A percentile compares a stretch with the other conserved stretches of the same genome.
Evolutionary conservation across 2,888 invertebrate genomes (phyloP).

Genomic region (Drosophila tanythrix): DNA sequence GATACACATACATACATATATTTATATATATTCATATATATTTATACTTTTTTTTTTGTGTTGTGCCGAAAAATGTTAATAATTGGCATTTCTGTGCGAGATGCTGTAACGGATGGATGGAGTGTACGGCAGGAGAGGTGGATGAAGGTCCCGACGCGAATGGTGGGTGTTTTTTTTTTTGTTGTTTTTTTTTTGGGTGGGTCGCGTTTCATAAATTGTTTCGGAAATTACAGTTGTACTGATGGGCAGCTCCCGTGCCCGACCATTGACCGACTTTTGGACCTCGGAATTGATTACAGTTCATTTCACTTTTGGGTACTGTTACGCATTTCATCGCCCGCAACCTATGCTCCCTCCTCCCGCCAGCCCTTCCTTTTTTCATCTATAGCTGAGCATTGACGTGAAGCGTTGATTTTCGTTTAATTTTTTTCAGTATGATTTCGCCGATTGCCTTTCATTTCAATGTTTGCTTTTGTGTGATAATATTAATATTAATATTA

Average conservation of each 20-base stretch:
- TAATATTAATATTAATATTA: slow-evolving; percentile 53
- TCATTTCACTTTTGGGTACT: slow-evolving; percentile 69
- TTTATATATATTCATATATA: background rate
- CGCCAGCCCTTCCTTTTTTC: background rate
- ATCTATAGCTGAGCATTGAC: slow-evolving; percentile 17
- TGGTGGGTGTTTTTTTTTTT: background rate
- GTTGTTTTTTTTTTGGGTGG: background rate
- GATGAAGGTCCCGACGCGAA: background rate
- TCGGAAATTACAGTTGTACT: slow-evolving; percentile 64
- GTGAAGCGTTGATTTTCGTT: slow-evolving; percentile 25
- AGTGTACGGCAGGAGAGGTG: background rate
- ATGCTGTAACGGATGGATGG: slow-evolving; percentile 3
- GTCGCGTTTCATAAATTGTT: slow-evolving; percentile 62
- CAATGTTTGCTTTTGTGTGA: slow-evolving; percentile 44
- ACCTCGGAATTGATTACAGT: slow-evolving; percentile 73
- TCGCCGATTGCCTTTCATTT: background rate
- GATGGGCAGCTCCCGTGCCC: slow-evolving; percentile 18
- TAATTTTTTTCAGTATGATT: slow-evolving; percentile 15
- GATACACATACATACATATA: background rate
- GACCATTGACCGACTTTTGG: slow-evolving; percentile 40
- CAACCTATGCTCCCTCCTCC: background rate
- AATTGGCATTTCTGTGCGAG: slow-evolving; percentile 64
- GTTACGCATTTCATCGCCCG: slow-evolving; percentile 14
- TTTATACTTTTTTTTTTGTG: slow-evolving; percentile 28
- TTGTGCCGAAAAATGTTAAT: slow-evolving; percentile 63